Conservation (phyloP, 1,140 invertebrate genomes). For the Heliconius eleuchia region DNA sequence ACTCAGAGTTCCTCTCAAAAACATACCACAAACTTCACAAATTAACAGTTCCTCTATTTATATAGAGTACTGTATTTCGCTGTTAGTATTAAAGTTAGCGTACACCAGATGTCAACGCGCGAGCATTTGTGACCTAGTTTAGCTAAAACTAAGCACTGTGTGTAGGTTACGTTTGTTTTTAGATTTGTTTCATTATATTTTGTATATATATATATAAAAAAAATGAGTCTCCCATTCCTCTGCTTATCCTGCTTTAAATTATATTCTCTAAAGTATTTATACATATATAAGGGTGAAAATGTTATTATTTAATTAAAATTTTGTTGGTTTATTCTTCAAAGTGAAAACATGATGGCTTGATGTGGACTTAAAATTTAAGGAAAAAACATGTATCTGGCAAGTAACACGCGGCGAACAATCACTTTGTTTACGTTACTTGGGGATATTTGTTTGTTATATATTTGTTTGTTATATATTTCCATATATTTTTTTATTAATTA, state of each 20-base stretch:
- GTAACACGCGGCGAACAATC: neutral
- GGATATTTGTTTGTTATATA: neutral
- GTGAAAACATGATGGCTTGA: neutral
- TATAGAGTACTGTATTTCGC: constrained; percentile 21
- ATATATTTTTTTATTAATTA: too few relatives aligned
- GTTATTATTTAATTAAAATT: neutral
- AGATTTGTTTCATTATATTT: constrained; percentile 12
- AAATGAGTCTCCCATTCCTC: too few relatives aligned
- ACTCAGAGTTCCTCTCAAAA: neutral
- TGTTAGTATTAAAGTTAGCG: constrained; percentile 32
- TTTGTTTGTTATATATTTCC: neutral
- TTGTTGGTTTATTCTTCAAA: neutral
- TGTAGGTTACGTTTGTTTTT: neutral
- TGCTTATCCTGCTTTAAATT: too few relatives aligned
- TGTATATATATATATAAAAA: too few relatives aligned
- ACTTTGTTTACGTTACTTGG: neutral
- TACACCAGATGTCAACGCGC: constrained; percentile 32
- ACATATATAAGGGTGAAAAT: too few relatives aligned
- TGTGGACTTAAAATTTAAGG: neutral
- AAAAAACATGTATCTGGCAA: neutral
- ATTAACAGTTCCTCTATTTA: constrained; percentile 16
- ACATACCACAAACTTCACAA: constrained; percentile 12
- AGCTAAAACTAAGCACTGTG: constrained; percentile 20
- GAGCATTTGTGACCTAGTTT: constrained; percentile 33
- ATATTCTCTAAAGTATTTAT: too few relatives aligned